phyloP scores from a whole-genome alignment of 2,888 invertebrate genomes.

The Anoplius nigerrimus region DNA sequence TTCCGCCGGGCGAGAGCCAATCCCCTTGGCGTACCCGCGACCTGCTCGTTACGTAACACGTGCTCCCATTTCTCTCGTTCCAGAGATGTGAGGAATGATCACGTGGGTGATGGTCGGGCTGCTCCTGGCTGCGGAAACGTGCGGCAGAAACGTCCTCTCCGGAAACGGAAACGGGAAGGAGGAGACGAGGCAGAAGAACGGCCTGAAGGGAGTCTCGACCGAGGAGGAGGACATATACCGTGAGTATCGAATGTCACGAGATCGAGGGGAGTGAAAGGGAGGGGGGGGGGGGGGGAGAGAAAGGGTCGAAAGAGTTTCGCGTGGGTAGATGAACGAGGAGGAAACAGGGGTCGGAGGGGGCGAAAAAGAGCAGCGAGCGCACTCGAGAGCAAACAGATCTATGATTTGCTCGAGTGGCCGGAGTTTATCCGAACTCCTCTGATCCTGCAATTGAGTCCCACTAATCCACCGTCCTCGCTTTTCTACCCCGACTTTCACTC shows the following conservation, averaged over 20 bases:
- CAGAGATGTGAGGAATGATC: constrained; percentile 76
- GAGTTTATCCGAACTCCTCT: constrained; percentile 45
- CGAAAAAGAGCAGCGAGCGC: constrained; percentile 2
- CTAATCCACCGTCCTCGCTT: constrained; percentile 40
- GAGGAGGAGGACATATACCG: constrained; percentile 73
- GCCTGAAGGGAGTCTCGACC: constrained; percentile 62
- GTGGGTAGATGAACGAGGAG: not conserved
- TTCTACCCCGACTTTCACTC: not conserved
- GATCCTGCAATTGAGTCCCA: constrained; percentile 53
- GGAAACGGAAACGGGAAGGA: constrained; percentile 71
- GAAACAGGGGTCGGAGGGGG: not conserved
- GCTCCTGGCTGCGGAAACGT: constrained; percentile 74
- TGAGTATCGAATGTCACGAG: constrained; percentile 58
- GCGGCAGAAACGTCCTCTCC: constrained; percentile 71
- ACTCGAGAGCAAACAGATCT: constrained; percentile 38
- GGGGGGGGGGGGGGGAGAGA: constrained; percentile 10
- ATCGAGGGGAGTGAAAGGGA: constrained; percentile 8
- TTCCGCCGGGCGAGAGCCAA: constrained; percentile 9
- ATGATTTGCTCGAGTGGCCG: constrained; percentile 53
- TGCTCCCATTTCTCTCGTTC: constrained; percentile 54
- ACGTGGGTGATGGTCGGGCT: constrained; percentile 75
- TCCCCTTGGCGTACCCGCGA: constrained; percentile 21
- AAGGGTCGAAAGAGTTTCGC: no score
- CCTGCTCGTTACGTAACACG: constrained; percentile 40
- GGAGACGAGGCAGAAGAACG: constrained; percentile 66